A percentile compares a stretch with the other conserved stretches of the same genome.
phyloP scores from a whole-genome alignment of 2,888 invertebrate genomes.

The Elegia similella region DNA sequence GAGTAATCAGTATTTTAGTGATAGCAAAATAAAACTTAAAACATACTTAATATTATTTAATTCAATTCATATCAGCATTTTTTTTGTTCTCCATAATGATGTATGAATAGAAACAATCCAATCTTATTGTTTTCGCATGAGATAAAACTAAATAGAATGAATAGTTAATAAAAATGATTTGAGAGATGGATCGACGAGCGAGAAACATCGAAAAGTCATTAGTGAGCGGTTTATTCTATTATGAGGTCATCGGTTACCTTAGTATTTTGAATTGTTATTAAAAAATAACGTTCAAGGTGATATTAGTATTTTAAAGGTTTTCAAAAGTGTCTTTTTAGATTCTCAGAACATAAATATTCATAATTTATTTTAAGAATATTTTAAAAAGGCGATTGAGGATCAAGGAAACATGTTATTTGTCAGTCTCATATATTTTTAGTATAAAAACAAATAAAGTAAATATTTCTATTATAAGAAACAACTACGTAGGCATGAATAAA shows the following conservation, averaged over 20 bases:
- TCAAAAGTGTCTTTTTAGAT: no score
- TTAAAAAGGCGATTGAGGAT: no score
- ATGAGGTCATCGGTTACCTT: neutral
- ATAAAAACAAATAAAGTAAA: no score
- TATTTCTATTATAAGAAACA: no score
- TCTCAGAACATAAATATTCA: no score
- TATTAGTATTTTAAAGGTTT: no score
- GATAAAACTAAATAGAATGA: conserved; percentile 28
- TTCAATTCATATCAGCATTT: neutral
- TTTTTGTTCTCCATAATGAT: neutral
- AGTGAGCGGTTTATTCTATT: conserved; percentile 29
- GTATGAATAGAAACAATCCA: neutral
- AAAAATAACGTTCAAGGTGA: no score
- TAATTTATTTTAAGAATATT: no score
- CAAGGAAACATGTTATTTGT: no score
- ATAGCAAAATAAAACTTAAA: neutral
- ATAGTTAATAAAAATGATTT: conserved; percentile 36
- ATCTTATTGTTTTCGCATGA: conserved; percentile 20
- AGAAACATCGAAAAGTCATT: conserved; percentile 34
- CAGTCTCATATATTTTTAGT: no score
- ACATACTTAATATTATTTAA: neutral
- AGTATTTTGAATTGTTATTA: neutral
- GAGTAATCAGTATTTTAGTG: neutral
- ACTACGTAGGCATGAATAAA: no score
- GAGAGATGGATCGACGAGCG: conserved; percentile 30